Percentiles rank a stretch among this genome's conserved stretches.
These are phyloP conservation scores for Hoplodrina ambigua DNA, from an alignment of 2,888 invertebrate species.

Conservation along the genomic window DNA sequence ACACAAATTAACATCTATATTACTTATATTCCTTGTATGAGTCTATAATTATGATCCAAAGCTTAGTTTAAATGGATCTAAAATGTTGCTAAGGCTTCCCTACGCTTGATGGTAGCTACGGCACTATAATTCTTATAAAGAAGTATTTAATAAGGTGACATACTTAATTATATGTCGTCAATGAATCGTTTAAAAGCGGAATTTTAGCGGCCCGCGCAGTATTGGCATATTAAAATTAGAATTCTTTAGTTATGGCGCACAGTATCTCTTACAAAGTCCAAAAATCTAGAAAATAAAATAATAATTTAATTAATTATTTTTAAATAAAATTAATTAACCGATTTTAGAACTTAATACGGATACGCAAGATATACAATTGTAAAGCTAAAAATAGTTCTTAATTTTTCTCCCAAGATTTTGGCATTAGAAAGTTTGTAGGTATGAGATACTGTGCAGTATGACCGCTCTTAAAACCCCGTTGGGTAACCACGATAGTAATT, in stretches of 20 bases:
- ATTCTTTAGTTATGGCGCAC: not conserved
- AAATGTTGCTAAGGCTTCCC: constrained; percentile 19
- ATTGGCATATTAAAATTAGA: constrained; percentile 17
- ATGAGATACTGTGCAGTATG: not conserved
- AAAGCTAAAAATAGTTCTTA: too few relatives aligned
- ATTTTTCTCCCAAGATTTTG: too few relatives aligned
- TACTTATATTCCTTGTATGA: constrained; percentile 10
- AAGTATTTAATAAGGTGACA: constrained; percentile 11
- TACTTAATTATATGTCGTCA: constrained; percentile 13
- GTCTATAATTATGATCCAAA: constrained; percentile 15
- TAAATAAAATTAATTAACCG: not conserved
- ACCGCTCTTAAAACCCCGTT: constrained; percentile 1
- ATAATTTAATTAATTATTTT: too few relatives aligned
- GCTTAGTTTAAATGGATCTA: constrained; percentile 19
- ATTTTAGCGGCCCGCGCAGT: constrained; percentile 24
- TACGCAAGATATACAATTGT: too few relatives aligned
- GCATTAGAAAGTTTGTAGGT: not conserved
- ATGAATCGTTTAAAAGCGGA: constrained; percentile 3
- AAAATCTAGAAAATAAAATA: not conserved
- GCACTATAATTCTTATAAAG: constrained; percentile 12
- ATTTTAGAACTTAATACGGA: too few relatives aligned
- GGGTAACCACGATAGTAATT: constrained; percentile 21
- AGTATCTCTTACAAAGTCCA: not conserved
- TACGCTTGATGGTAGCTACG: constrained; percentile 23
- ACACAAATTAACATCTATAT: constrained; percentile 10